phyloP scores from a whole-genome alignment of 2,113 vertebrate genomes.

The Hypanus sabinus region DNA sequence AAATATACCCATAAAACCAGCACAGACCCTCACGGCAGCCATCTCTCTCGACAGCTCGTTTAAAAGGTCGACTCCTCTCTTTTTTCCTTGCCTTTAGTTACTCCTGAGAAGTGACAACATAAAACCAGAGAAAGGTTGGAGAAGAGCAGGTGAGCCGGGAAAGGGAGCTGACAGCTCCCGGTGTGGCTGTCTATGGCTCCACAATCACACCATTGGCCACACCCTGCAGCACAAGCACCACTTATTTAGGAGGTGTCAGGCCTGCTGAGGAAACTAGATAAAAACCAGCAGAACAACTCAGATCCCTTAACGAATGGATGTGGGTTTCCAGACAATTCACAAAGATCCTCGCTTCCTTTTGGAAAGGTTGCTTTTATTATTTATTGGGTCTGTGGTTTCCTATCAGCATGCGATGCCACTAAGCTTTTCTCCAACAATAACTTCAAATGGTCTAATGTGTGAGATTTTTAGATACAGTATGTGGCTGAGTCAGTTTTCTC shows the following conservation, averaged over 20 bases:
- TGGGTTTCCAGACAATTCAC: constrained; percentile 1
- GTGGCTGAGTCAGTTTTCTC: neutral
- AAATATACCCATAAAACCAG: neutral
- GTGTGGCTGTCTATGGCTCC: neutral
- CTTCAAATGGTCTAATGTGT: neutral
- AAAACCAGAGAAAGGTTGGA: neutral
- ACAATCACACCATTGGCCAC: neutral
- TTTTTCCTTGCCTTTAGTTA: neutral
- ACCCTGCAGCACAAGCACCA: neutral
- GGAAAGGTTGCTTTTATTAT: neutral
- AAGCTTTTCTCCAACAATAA: neutral
- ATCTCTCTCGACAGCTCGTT: neutral
- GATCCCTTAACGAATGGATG: constrained; percentile 3
- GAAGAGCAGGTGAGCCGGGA: neutral
- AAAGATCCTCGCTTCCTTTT: constrained; percentile 1
- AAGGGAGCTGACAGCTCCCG: neutral
- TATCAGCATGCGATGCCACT: neutral
- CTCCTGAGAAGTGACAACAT: neutral
- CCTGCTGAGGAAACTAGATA: neutral
- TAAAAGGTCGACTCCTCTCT: neutral
- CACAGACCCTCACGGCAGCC: neutral
- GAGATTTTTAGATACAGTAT: neutral
- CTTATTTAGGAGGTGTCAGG: constrained; percentile 11
- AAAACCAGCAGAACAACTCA: neutral
- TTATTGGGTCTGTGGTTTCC: neutral